Base-by-base conservation (phyloP, 2,797 vertebrate species). In the Sebastes vulpes region DNA sequence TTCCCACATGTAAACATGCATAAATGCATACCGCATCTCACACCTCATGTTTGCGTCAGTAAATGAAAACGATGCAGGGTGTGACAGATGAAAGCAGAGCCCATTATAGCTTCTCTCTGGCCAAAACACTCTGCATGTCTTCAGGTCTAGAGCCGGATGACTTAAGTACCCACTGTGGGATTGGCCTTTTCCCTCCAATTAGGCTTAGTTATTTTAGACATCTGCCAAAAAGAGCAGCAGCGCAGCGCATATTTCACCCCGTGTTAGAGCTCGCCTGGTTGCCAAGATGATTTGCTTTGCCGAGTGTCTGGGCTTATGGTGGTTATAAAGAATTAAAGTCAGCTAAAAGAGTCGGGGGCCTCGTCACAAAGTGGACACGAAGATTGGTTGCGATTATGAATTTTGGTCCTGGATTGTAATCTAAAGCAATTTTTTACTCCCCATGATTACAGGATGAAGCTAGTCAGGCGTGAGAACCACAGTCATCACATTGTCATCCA, bases 131-230 rank as follows among this genome's bases (percentile, higher is more conserved):
- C 25, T 46, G 71, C 59, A 71, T 74, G 58, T 79, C 65, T 65
- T 77, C 77, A 63, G 72, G 54, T 84, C 73, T 54, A 14, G 20
- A 71, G 79, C 60, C 5, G 60, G 77, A 65, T 72, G 67, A 82
- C 78, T 88, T 29, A 67, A 91, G 68, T 16, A 56, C 32, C 74
- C 77, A 82, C 76, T 61, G 31, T 61, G 52, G 80, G 85, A 85
- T 72, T 80, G 79, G 63, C 82, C 75, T 83, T 89, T 88, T 83
- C 71, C 81, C 67, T 86, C 80, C 86, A 86, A 89, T 92, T 90
- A 93, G 75, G 71, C 71, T 85, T 80, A 82, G 76, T 86, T 90
- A 89, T 91, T 85, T 90, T 84, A 89, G 80, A 90, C 79, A 90
- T 89, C 79, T 90, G 75, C 83, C 88, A 82, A 92, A 91, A 89